Evolutionary conservation across 53 echinoderm and acorn worm genomes (phyloP), one percentile per base, ranked within the genome.

Genomic region (Actinopyga echinites): DNA sequence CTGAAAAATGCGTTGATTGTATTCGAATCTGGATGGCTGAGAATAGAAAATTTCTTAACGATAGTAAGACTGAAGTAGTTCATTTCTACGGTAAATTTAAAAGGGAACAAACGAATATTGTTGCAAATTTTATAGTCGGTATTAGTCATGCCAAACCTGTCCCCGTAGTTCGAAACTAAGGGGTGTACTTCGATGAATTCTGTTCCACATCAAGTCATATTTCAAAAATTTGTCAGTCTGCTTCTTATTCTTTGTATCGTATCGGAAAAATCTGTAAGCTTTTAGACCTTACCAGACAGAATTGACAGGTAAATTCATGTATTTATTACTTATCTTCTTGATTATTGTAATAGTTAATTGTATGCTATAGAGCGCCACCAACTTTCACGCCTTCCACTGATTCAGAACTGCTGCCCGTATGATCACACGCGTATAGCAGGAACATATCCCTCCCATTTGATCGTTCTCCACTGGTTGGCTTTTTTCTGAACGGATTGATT

Each of bases 21-120:
- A 73, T 73, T 25, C 42, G 73, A 40, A 25, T 35, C 22, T 73
- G 73, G 73, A 73, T 73, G 44, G 73, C 73, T 20, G 73, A n/a
- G n/a, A 45, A 44, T 20, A 0, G 73, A 20, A 15, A 0, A n/a
- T 15, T 73, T 17, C 25, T 40, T 28, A 73, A 44, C 19, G 73
- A 22, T 73, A 43, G 20, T n/a, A 73, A 73, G n/a, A 73, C 49
- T 15, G 43, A 45, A 44, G 73, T 43, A n/a, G 73, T 73, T 35
- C 43, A 73, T 73, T 44, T 73, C 13, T 4, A 73, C 23, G 11
- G 42, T 40, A 37, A 73, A 44, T 73, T 43, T 38, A 73, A 25
- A 45, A n/a, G 23, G 20, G 43, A 25, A 20, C 73, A 73, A 73
- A 38, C 73, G 4, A 44, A 44, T 35, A 12, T 45, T 26, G 21